Evolutionary conservation across 2,888 invertebrate species (phyloP).

Genomic region (Sericinus montela): DNA sequence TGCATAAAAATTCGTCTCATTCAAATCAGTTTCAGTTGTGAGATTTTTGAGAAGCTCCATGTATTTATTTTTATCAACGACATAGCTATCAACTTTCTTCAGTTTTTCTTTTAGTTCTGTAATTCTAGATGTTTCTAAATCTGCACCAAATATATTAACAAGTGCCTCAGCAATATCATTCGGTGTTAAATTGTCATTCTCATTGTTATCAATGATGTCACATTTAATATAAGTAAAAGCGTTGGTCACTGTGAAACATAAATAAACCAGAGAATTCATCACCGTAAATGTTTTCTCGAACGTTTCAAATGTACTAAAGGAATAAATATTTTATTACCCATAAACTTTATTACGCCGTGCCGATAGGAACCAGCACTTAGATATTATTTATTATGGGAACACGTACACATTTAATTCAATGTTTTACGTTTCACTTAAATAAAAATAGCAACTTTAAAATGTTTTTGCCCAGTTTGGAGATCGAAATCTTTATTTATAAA

Average conservation of each 20-base stretch:
- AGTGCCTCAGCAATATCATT: conserved; percentile 35
- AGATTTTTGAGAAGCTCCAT: conserved; percentile 39
- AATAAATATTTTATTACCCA: conserved; percentile 23
- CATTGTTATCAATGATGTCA: conserved; percentile 12
- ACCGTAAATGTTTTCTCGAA: background rate
- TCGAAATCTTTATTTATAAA: too few relatives aligned
- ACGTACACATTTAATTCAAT: background rate
- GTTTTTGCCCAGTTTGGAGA: too few relatives aligned
- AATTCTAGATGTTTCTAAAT: conserved; percentile 33
- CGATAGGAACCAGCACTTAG: conserved; percentile 21
- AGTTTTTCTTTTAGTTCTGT: conserved; percentile 50
- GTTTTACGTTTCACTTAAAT: too few relatives aligned
- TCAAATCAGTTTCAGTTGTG: conserved; percentile 39
- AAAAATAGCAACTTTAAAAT: too few relatives aligned
- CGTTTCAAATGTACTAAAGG: conserved; percentile 2
- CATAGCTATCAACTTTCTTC: conserved; percentile 42
- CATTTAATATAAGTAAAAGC: conserved; percentile 7
- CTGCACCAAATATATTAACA: conserved; percentile 27
- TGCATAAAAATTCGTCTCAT: conserved; percentile 52
- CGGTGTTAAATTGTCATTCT: conserved; percentile 21
- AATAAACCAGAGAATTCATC: conserved; percentile 8
- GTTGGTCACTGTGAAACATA: conserved; percentile 4
- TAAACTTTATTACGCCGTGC: conserved; percentile 26
- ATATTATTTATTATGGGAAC: conserved; percentile 29
- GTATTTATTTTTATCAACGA: conserved; percentile 41